phyloP scores from a whole-genome alignment of 2,888 invertebrate genomes.

The Zaprionus obscuricornis region DNA sequence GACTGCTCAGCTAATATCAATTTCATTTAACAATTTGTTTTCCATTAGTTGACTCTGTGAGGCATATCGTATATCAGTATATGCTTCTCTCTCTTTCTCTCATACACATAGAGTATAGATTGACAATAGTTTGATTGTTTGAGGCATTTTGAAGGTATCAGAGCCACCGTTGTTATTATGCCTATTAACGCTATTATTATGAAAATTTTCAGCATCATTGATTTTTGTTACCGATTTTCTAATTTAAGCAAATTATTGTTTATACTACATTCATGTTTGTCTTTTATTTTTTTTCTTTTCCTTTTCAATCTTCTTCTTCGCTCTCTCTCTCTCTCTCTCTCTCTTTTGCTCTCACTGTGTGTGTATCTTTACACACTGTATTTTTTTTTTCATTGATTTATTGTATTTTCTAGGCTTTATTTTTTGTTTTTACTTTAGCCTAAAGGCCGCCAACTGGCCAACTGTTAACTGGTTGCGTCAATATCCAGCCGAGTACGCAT shows the following conservation, averaged over 20 bases:
- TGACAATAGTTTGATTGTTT: slow-evolving; percentile 51
- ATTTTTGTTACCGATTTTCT: slow-evolving; percentile 77
- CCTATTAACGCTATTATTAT: slow-evolving; percentile 75
- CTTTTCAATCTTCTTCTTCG: not conserved
- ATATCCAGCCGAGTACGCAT: slow-evolving; percentile 36
- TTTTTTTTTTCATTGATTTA: slow-evolving; percentile 55
- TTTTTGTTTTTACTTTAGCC: slow-evolving; percentile 35
- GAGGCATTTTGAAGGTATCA: slow-evolving; percentile 20
- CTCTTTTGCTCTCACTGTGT: not conserved
- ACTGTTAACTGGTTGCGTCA: slow-evolving; percentile 74
- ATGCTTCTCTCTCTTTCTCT: not conserved
- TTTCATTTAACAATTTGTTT: slow-evolving; percentile 70
- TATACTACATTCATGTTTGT: too few species aligned
- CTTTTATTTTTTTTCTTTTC: too few species aligned
- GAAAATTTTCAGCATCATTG: slow-evolving; percentile 80
- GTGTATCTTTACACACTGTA: too few species aligned
- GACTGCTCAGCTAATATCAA: slow-evolving; percentile 45
- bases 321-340: not conserved
- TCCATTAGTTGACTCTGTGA: slow-evolving; percentile 51
- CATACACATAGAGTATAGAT: not conserved
- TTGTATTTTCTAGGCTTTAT: slow-evolving; percentile 44
- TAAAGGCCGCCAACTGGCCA: slow-evolving; percentile 8
- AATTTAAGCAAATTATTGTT: slow-evolving; percentile 76
- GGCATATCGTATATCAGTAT: slow-evolving; percentile 34
- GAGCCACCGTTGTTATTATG: slow-evolving; percentile 65